These are phyloP conservation scores for Philaenus spumarius DNA, from an alignment of 1,140 invertebrate species.

Conservation along the genomic window DNA sequence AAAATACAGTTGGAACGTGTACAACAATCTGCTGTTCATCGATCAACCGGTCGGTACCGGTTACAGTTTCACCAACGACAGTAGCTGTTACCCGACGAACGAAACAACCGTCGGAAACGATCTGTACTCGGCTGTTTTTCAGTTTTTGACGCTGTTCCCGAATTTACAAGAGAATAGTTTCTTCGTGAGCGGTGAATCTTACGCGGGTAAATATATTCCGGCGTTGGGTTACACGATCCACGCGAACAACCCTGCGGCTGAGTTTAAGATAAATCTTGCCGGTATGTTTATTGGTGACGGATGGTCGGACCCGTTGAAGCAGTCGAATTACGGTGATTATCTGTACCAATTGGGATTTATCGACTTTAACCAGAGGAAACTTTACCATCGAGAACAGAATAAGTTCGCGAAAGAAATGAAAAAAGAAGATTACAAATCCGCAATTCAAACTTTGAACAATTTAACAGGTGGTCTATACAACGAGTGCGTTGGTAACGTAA, in stretches of 20 bases:
- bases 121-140: constrained; percentile 32
- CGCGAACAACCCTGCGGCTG: constrained; percentile 52
- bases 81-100: constrained; percentile 57
- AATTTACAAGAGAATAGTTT: constrained; percentile 58
- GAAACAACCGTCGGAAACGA: constrained; percentile 45
- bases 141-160: constrained; percentile 67
- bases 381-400: background rate
- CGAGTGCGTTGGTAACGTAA: constrained; percentile 68
- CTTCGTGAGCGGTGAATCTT: constrained; percentile 80
- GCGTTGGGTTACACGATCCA: constrained; percentile 69
- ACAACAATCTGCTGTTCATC: constrained; percentile 53
- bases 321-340: constrained; percentile 72
- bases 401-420: constrained; percentile 5
- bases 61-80: constrained; percentile 61
- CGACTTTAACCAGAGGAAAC: constrained; percentile 42
- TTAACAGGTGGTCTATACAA: constrained; percentile 43
- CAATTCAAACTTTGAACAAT: background rate
- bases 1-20: constrained; percentile 18
- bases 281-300: constrained; percentile 82
- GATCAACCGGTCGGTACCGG: constrained; percentile 51
- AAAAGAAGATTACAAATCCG: background rate
- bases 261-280: constrained; percentile 51
- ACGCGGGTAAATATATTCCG: constrained; percentile 81
- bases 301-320: constrained; percentile 69
- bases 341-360: constrained; percentile 65